Conservation (phyloP, 2,888 invertebrate species). For the Campaea margaritaria region DNA sequence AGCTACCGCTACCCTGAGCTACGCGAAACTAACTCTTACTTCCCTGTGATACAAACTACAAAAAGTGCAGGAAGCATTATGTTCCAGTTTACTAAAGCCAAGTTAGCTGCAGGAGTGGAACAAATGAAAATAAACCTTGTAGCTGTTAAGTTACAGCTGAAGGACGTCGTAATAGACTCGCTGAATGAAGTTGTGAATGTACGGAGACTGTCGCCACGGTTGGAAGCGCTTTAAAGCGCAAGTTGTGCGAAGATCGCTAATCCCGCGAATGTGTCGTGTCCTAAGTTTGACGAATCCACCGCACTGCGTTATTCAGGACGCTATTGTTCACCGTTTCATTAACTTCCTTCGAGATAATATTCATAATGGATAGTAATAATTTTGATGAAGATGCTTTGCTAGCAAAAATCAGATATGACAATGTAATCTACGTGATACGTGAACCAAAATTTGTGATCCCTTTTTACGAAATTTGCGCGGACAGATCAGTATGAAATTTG, state of each 20-base stretch:
- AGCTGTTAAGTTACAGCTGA: constrained; percentile 1
- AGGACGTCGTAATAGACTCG: background rate
- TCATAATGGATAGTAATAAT: no score
- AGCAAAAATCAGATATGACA: no score
- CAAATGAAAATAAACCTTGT: constrained; percentile 16
- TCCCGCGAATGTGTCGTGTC: constrained; percentile 27
- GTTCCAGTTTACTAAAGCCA: constrained; percentile 9
- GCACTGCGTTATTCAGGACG: constrained; percentile 24
- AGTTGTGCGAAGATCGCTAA: constrained; percentile 21
- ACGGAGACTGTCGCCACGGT: constrained; percentile 23
- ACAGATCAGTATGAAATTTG: no score
- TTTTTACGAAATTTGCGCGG: no score
- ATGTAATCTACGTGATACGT: no score
- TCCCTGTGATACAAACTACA: background rate
- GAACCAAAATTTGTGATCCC: no score
- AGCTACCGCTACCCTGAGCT: background rate
- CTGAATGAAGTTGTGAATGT: constrained; percentile 22
- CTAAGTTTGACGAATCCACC: constrained; percentile 38
- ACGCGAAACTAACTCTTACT: constrained; percentile 11
- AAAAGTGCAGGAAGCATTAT: background rate
- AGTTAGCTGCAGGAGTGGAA: background rate
- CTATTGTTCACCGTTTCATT: constrained; percentile 7
- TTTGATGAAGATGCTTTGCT: no score
- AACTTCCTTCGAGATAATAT: no score
- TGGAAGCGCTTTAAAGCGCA: constrained; percentile 30